These are phyloP conservation scores for Drosophila subobscura DNA, from an alignment of 1,140 invertebrate genomes.

Conservation along the genomic window DNA sequence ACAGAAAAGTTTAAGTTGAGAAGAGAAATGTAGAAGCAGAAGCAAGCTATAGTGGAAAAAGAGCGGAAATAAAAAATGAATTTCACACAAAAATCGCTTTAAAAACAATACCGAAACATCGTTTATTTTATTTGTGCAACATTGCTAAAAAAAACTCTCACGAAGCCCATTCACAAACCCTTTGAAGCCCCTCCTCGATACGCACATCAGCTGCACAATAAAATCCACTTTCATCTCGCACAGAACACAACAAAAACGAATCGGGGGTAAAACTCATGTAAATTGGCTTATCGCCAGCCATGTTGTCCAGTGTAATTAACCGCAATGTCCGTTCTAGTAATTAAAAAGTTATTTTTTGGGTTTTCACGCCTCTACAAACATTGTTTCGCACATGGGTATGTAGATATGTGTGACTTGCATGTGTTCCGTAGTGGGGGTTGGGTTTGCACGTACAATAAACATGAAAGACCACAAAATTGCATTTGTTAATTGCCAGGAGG, in stretches of 20 bases:
- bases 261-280: conserved; percentile 11
- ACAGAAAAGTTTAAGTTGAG: background rate
- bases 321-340: conserved; percentile 50
- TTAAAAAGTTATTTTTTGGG: conserved; percentile 62
- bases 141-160: no score
- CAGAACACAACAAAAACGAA: background rate
- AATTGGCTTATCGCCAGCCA: conserved; percentile 44
- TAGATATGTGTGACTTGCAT: no score
- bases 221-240: no score
- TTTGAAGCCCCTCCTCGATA: no score
- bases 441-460: conserved; percentile 26
- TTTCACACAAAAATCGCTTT: no score
- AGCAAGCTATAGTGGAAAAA: background rate
- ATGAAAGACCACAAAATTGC: conserved; percentile 65
- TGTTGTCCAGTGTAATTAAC: conserved; percentile 53
- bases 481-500: conserved; percentile 61
- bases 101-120: no score
- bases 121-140: no score
- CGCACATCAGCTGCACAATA: no score
- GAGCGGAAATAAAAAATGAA: background rate
- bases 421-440: no score
- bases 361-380: conserved; percentile 52
- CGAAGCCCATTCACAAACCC: no score
- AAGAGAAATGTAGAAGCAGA: no score
- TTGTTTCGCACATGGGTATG: background rate